Evolutionary conservation across 2,797 vertebrate species (phyloP).

Genomic region (Cheracebus regulus): DNA sequence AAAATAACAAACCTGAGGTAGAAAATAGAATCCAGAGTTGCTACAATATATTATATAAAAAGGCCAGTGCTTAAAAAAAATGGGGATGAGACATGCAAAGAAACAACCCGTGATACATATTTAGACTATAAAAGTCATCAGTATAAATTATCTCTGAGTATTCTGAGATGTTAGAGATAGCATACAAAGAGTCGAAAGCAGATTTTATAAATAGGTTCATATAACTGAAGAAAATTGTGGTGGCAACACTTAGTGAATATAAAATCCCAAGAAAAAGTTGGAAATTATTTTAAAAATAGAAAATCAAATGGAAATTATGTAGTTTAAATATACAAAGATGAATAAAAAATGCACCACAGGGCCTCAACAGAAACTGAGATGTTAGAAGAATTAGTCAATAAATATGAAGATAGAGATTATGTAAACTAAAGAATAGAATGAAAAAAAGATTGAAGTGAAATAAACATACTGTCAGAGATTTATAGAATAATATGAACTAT

Average conservation of each 20-base stretch:
- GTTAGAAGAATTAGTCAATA: neutral
- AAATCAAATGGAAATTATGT: neutral
- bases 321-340: neutral
- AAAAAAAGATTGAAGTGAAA: neutral
- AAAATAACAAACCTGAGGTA: neutral
- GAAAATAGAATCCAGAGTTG: neutral
- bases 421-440: neutral
- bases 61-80: neutral
- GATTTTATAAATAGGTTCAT: neutral
- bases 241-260: neutral
- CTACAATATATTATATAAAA: neutral
- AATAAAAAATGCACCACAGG: neutral
- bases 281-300: neutral
- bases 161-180: neutral
- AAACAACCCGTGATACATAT: neutral
- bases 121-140: neutral
- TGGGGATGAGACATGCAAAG: neutral
- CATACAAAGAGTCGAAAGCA: neutral
- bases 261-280: neutral
- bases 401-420: neutral
- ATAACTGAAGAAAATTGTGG: neutral
- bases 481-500: neutral
- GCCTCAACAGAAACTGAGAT: neutral
- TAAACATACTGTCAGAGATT: neutral
- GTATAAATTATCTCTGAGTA: neutral